These are phyloP conservation scores for Turritopsis dohrnii DNA, from an alignment of 30 jellyfish, hydroid and myxozoan species.

Conservation along the genomic window DNA sequence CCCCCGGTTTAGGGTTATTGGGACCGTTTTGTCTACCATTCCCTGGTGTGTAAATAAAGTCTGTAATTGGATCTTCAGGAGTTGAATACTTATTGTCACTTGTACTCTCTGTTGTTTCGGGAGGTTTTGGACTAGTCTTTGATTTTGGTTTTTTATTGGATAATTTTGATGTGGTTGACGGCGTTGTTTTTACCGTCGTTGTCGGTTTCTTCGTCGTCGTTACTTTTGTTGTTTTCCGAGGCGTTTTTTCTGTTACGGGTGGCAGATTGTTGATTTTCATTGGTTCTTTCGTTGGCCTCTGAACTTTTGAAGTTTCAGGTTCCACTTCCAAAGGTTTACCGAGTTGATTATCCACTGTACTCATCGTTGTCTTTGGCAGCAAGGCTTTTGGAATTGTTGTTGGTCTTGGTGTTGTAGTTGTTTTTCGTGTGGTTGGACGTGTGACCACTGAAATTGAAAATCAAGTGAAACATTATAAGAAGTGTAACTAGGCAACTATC, in stretches of 20 bases:
- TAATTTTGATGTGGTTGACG: not conserved
- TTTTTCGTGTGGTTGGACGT: not conserved
- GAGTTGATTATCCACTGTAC: not conserved
- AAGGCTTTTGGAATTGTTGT: conserved; percentile 1
- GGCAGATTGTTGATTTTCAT: not conserved
- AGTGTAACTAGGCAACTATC: too few relatives aligned
- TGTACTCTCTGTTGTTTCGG: not conserved
- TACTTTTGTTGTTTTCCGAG: not conserved
- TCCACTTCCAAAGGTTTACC: not conserved
- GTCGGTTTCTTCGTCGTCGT: not conserved
- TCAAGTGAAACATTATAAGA: too few relatives aligned
- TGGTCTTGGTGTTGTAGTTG: conserved; percentile 14
- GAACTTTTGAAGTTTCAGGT: conserved; percentile 1
- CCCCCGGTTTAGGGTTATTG: conserved; percentile 7
- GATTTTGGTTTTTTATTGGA: not conserved
- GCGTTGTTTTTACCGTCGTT: not conserved
- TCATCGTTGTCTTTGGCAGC: conserved; percentile 11
- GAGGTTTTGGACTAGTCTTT: not conserved
- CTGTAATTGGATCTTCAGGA: not conserved
- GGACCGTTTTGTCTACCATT: conserved; percentile 8
- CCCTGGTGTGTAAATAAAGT: conserved; percentile 9
- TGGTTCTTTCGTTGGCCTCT: not conserved
- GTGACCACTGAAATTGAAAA: conserved; percentile 5
- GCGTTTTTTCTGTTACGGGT: not conserved
- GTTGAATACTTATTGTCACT: not conserved